Base-by-base conservation (phyloP, 2,888 invertebrate genomes). In the Camptogramma bilineatum region DNA sequence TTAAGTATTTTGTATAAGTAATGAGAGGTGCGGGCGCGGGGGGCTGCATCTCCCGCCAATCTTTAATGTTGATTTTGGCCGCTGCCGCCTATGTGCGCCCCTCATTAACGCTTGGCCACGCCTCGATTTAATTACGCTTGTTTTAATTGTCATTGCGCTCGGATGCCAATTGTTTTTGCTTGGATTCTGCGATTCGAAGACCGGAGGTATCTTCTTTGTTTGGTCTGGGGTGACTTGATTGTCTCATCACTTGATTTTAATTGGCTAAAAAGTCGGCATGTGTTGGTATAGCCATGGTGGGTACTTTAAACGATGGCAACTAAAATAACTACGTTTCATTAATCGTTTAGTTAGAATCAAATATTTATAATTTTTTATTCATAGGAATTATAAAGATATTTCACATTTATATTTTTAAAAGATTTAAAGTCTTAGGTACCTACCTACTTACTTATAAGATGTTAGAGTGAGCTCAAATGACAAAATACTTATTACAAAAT, bases 1-100 rank as follows among this genome's bases (percentile, higher is more conserved):
- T 93, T 92, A 92, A 92, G 93, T 93, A 93, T 93, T 93, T 93
- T 93, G 93, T 93, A 93, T 93, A 93, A 93, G 93, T 93, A 93
- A 93, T 93, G 92, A 93, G 93, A 87, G 93, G 93, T 84, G 92
- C 90, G 92, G 88, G 91, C 85, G 84, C 81, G 85, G 85, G 90
- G 88, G 80, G 82, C 81, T 83, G 86, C 92, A 92, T 92, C 93
- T 93, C 92, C 91, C 93, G 93, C 93, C 92, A 93, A 92, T 92
- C 92, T 93, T 93, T 91, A 92, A 93, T 93, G 93, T 90, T 93
- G 91, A 93, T 93, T 91, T 87, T 86, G 84, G 80, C 84, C 90
- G 90, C 91, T 88, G 90, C 91, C 91, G 89, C 92, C 90, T 90
- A 85, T 84, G 84, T 84, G 88, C 86, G 88, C 82, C 87, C 87